These are phyloP conservation scores for Philaethria dido DNA, from an alignment of 2,888 invertebrate genomes.

Conservation along the genomic window DNA sequence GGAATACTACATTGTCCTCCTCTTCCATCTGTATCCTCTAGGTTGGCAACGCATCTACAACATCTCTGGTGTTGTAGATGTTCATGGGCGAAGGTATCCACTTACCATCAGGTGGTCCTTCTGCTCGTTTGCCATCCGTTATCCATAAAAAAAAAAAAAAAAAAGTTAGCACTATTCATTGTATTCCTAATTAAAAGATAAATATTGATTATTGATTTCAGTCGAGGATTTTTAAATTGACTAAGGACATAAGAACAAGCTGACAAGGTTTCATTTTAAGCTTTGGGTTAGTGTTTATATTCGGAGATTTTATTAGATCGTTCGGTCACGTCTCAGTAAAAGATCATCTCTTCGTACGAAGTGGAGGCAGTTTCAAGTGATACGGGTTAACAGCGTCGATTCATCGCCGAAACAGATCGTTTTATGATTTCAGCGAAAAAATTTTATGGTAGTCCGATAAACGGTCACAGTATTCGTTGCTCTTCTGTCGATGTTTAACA, in stretches of 20 bases:
- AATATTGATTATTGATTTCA: neutral
- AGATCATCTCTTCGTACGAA: conserved; percentile 65
- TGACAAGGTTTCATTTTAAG: conserved; percentile 62
- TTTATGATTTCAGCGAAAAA: conserved; percentile 68
- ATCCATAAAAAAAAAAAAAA: too few relatives aligned
- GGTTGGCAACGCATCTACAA: too few relatives aligned
- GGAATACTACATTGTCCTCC: too few relatives aligned
- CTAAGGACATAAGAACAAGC: too few relatives aligned
- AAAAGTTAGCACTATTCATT: too few relatives aligned
- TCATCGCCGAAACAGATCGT: conserved; percentile 69
- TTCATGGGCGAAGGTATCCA: too few relatives aligned
- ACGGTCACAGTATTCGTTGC: conserved; percentile 40
- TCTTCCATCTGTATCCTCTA: too few relatives aligned
- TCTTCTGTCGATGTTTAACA: conserved; percentile 9
- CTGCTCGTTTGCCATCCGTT: too few relatives aligned
- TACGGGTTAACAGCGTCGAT: conserved; percentile 70
- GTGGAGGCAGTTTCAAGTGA: conserved; percentile 65
- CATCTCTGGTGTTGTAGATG: too few relatives aligned
- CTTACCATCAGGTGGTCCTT: too few relatives aligned
- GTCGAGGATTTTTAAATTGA: neutral
- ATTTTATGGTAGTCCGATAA: conserved; percentile 54
- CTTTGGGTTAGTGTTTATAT: conserved; percentile 55
- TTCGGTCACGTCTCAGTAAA: conserved; percentile 73
- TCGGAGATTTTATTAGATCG: conserved; percentile 73
- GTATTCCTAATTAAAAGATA: too few relatives aligned